Conservation (phyloP, 2,797 vertebrate species). For the Antennarius maculatus region DNA sequence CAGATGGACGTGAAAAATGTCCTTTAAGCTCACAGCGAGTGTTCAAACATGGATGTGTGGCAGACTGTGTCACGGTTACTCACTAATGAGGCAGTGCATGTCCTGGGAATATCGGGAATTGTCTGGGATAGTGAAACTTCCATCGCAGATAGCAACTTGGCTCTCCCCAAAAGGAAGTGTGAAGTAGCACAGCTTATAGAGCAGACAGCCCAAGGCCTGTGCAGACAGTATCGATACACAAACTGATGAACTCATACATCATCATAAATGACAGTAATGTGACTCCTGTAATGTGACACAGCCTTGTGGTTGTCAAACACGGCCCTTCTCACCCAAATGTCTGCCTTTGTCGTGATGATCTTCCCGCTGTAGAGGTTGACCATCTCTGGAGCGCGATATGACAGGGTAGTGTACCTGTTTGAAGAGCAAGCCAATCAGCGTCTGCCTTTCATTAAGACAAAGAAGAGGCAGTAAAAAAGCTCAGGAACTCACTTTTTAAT, state of each 20-base stretch:
- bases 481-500: constrained; percentile 92
- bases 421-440: constrained; percentile 32
- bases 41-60: constrained; percentile 2
- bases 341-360: constrained; percentile 95
- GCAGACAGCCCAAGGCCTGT: constrained; percentile 95
- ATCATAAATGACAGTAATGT: not conserved
- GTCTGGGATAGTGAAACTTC: constrained; percentile 98
- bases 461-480: not conserved
- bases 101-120: constrained; percentile 95
- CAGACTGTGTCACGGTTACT: constrained; percentile 69
- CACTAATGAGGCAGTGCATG: constrained; percentile 98
- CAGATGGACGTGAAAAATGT: constrained; percentile 1
- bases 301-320: not conserved
- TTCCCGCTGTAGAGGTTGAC: constrained; percentile 96
- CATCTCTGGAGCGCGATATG: constrained; percentile 98
- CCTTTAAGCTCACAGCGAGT: not conserved
- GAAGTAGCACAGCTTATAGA: constrained; percentile 98
- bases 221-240: constrained; percentile 22
- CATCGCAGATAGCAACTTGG: constrained; percentile 98
- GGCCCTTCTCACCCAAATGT: constrained; percentile 91
- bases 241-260: not conserved
- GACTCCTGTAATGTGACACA: not conserved
- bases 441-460: not conserved
- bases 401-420: constrained; percentile 95
- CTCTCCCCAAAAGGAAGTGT: constrained; percentile 98